Percentiles rank a stretch among this genome's conserved stretches.
phyloP scores from a whole-genome alignment of 1,140 invertebrate genomes.

The Euborellia annulipes region DNA sequence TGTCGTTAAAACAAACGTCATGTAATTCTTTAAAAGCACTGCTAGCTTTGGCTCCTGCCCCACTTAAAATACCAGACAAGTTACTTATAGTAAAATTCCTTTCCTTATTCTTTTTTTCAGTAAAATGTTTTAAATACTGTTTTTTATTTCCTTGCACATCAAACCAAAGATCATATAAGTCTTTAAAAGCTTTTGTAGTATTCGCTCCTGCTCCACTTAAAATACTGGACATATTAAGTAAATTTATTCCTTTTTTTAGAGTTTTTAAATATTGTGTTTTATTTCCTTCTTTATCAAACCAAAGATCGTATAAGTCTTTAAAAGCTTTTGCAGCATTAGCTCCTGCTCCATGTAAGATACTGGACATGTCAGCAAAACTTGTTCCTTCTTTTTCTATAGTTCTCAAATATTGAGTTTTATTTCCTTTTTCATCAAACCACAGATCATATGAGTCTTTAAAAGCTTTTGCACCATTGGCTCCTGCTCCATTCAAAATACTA shows the following conservation, averaged over 20 bases:
- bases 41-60: slow-evolving; percentile 16
- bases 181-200: slow-evolving; percentile 4
- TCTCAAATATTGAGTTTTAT: no score
- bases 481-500: no score
- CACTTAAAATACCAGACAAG: slow-evolving; percentile 18
- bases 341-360: neutral
- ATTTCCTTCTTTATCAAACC: no score
- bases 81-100: slow-evolving; percentile 12
- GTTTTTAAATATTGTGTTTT: no score
- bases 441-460: no score
- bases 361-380: neutral
- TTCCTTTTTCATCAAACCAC: no score
- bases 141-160: slow-evolving; percentile 16
- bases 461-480: no score
- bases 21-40: slow-evolving; percentile 17
- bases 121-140: slow-evolving; percentile 15
- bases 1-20: slow-evolving; percentile 16
- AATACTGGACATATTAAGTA: slow-evolving; percentile 14
- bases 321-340: no score
- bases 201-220: slow-evolving; percentile 11
- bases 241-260: slow-evolving; percentile 12
- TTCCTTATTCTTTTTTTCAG: slow-evolving; percentile 10
- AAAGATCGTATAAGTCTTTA: no score
- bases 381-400: neutral
- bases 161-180: slow-evolving; percentile 18